A percentile compares a stretch with the other conserved stretches of the same genome.
phyloP scores from a whole-genome alignment of 2,797 vertebrate species.

The Discoglossus pictus region DNA sequence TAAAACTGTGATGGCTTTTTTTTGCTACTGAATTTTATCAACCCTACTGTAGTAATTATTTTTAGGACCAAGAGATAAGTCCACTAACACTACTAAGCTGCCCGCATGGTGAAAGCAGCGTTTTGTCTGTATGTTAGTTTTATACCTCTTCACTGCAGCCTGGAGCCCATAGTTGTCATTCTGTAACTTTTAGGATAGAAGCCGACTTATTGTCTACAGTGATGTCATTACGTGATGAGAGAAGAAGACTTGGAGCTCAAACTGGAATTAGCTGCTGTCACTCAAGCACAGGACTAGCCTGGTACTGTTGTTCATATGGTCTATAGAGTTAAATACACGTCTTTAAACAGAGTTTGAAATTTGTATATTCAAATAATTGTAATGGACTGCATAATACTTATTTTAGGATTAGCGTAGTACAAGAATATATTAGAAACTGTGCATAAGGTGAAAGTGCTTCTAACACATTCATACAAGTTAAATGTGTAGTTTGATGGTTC shows the following conservation, averaged over 20 bases:
- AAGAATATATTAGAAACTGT: constrained; percentile 72
- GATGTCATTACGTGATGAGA: constrained; percentile 1
- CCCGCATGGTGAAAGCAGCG: constrained; percentile 10
- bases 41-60: constrained; percentile 8
- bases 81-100: constrained; percentile 11
- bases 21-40: constrained; percentile 21
- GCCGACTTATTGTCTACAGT: constrained; percentile 6
- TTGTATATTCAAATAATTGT: constrained; percentile 75
- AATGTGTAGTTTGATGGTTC: constrained; percentile 75
- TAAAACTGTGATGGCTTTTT: constrained; percentile 9
- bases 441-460: constrained; percentile 68
- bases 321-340: constrained; percentile 66
- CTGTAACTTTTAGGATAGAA: constrained; percentile 11
- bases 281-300: constrained; percentile 61
- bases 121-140: constrained; percentile 3
- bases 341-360: constrained; percentile 71
- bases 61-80: not conserved
- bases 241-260: constrained; percentile 47
- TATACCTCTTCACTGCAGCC: not conserved
- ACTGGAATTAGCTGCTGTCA: constrained; percentile 64
- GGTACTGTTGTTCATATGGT: constrained; percentile 58
- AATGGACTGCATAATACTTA: constrained; percentile 73
- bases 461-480: constrained; percentile 69
- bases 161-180: constrained; percentile 27
- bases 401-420: constrained; percentile 75